Percentiles rank a stretch among this genome's conserved stretches.
Evolutionary conservation across 2,113 vertebrate genomes (phyloP).

Genomic region (Salvelinus sp.): DNA sequence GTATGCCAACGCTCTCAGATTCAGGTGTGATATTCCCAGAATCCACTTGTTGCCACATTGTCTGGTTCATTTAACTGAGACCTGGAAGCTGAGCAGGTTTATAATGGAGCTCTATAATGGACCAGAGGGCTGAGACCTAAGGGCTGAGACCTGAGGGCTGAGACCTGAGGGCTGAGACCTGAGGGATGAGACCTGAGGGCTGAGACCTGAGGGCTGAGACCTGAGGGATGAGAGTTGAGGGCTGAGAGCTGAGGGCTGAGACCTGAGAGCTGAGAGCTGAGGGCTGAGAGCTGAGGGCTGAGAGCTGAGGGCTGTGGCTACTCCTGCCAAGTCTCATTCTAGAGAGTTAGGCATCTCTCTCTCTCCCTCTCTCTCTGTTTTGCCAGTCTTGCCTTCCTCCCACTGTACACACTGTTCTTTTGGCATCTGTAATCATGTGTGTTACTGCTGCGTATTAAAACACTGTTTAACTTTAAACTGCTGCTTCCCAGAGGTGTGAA

Average conservation of each 20-base stretch:
- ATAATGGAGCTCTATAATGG: background rate
- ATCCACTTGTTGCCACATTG: constrained; percentile 34
- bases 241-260: no score
- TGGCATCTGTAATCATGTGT: constrained; percentile 9
- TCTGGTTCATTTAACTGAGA: constrained; percentile 30
- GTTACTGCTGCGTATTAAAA: constrained; percentile 37
- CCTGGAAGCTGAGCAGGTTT: constrained; percentile 16
- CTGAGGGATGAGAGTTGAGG: no score
- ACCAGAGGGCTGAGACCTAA: background rate
- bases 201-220: no score
- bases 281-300: background rate
- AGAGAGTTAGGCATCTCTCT: background rate
- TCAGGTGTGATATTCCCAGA: background rate
- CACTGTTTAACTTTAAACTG: constrained; percentile 9
- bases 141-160: background rate
- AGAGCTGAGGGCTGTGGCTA: background rate
- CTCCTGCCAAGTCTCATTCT: background rate
- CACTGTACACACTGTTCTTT: background rate
- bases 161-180: no score
- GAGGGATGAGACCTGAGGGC: no score
- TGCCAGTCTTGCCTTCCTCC: background rate
- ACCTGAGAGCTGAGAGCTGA: no score
- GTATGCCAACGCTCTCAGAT: background rate
- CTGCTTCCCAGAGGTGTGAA: constrained; percentile 28
- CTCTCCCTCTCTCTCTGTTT: no score